Percentiles rank a stretch among this genome's conserved stretches.
Conservation (phyloP, 2,888 invertebrate species). For the Amblyjoppa proteus region DNA sequence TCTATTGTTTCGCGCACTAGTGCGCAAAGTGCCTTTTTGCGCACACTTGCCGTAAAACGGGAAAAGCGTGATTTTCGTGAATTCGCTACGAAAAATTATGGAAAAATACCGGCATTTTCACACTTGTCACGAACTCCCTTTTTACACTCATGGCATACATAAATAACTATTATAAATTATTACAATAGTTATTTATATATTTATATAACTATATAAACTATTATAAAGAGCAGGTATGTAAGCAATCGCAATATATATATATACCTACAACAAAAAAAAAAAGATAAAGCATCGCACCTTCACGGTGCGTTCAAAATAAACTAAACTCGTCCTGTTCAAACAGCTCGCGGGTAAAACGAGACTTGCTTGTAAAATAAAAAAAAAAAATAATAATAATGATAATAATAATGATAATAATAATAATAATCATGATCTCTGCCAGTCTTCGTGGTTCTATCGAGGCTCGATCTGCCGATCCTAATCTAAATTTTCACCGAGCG, state of each 20-base stretch:
- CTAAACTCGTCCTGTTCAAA: slow-evolving; percentile 9
- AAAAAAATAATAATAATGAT: background rate
- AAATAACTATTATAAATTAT: too few relatives aligned
- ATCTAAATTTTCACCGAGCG: slow-evolving; percentile 57
- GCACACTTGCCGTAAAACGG: too few relatives aligned
- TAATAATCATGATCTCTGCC: background rate
- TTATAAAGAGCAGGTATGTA: too few relatives aligned
- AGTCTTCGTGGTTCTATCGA: slow-evolving; percentile 48
- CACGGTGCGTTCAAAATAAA: slow-evolving; percentile 4
- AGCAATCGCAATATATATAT: background rate
- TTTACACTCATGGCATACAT: too few relatives aligned
- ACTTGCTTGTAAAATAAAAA: slow-evolving; percentile 37
- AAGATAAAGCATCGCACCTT: background rate
- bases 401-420: background rate
- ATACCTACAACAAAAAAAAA: background rate
- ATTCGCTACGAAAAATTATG: too few relatives aligned
- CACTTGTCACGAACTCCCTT: too few relatives aligned
- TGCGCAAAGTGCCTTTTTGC: too few relatives aligned
- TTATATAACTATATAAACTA: too few relatives aligned
- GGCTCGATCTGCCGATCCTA: slow-evolving; percentile 58
- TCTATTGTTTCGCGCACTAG: too few relatives aligned
- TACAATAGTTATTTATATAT: too few relatives aligned
- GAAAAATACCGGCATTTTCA: too few relatives aligned
- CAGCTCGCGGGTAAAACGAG: slow-evolving; percentile 48
- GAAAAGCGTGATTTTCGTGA: too few relatives aligned